A percentile compares a stretch with the other conserved stretches of the same genome.
These are phyloP conservation scores for Drosophila falleni DNA, from an alignment of 2,888 invertebrate genomes.

Conservation along the genomic window DNA sequence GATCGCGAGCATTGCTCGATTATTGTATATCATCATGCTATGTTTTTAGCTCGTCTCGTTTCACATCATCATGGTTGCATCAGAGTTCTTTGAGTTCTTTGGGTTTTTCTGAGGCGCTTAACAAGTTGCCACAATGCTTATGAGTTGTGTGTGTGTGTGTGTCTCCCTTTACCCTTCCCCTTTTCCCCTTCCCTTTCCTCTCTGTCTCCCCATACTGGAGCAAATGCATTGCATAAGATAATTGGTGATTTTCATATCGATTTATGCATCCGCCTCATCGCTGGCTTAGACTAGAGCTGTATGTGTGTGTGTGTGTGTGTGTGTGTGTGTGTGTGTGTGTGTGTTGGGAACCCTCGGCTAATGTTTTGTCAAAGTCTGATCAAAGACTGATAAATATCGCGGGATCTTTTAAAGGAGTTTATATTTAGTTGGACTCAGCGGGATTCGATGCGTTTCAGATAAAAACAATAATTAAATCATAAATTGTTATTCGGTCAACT, in stretches of 20 bases:
- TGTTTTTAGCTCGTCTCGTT: conserved; percentile 31
- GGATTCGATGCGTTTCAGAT: conserved; percentile 23
- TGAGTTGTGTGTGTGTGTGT: conserved; percentile 52
- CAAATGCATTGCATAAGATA: conserved; percentile 74
- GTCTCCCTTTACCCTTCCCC: neutral
- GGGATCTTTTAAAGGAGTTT: conserved; percentile 44
- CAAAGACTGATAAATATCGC: conserved; percentile 63
- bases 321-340: neutral
- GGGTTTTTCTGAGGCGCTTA: conserved; percentile 56
- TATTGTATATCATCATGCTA: conserved; percentile 76
- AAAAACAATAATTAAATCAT: conserved; percentile 77
- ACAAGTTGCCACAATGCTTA: conserved; percentile 73
- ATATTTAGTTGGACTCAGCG: conserved; percentile 45
- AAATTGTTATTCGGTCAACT: conserved; percentile 47
- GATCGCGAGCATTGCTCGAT: conserved; percentile 70
- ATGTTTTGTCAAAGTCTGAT: conserved; percentile 56
- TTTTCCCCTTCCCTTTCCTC: neutral
- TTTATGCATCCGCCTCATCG: conserved; percentile 83
- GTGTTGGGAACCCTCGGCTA: conserved; percentile 9
- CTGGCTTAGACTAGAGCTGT: conserved; percentile 23
- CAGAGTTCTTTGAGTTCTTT: conserved; percentile 21
- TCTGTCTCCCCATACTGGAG: conserved; percentile 4
- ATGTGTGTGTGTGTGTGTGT: neutral
- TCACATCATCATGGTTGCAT: conserved; percentile 8
- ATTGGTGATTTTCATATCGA: conserved; percentile 83